Evolutionary conservation across 2,888 invertebrate species (phyloP).

Genomic region (Amphipoea oculea): DNA sequence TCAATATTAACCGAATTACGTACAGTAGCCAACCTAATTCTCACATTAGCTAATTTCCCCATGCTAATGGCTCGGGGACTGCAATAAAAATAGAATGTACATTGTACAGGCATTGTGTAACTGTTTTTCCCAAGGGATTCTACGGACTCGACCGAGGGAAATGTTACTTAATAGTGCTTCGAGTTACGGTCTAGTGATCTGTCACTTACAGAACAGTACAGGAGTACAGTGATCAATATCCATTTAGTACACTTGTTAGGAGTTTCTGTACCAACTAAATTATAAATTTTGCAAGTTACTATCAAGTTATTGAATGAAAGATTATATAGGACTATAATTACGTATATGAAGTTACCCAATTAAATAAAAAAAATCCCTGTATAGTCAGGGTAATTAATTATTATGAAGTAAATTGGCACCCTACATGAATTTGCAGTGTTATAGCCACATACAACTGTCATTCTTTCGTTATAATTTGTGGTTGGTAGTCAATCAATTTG

Average conservation of each 20-base stretch:
- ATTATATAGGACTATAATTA: background rate
- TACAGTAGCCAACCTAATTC: conserved; percentile 14
- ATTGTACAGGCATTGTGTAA: conserved; percentile 46
- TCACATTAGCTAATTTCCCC: conserved; percentile 48
- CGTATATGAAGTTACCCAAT: background rate
- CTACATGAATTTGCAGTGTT: background rate
- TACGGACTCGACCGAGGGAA: conserved; percentile 45
- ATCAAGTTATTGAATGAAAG: background rate
- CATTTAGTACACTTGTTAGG: conserved; percentile 19
- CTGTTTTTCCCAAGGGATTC: conserved; percentile 48
- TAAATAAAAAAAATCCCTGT: background rate
- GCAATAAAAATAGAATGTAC: conserved; percentile 55
- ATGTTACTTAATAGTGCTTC: conserved; percentile 55
- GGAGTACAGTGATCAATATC: conserved; percentile 40
- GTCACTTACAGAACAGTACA: conserved; percentile 53
- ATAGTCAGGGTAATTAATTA: no score
- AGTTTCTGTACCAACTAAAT: background rate
- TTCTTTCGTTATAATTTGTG: background rate
- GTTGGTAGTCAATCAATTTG: background rate
- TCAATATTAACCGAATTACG: conserved; percentile 14
- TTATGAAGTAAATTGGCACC: background rate
- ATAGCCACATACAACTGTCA: background rate
- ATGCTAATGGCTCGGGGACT: conserved; percentile 38
- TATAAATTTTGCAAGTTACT: background rate
- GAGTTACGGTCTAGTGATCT: conserved; percentile 50